phyloP scores from a whole-genome alignment of 2,113 vertebrate species.

The Rhegmatorhina hoffmannsi region DNA sequence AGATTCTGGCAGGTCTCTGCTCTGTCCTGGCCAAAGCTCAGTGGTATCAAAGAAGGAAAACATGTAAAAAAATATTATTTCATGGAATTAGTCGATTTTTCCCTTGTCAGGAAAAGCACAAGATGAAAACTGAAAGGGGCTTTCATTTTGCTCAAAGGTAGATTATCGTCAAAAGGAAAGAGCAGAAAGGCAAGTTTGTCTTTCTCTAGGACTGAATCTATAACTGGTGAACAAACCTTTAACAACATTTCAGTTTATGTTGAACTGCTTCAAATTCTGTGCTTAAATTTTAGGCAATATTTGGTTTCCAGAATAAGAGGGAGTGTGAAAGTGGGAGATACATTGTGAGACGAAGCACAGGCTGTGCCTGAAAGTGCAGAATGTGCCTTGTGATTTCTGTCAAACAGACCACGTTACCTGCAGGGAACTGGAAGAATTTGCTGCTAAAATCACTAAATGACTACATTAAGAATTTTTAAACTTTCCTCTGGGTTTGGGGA shows the following conservation, averaged over 20 bases:
- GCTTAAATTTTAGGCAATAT: neutral
- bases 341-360: neutral
- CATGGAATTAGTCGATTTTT: neutral
- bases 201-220: neutral
- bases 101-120: neutral
- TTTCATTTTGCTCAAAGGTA: neutral
- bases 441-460: neutral
- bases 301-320: neutral
- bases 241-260: neutral
- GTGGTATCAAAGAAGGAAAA: slow-evolving; percentile 22
- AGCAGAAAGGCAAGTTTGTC: neutral
- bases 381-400: neutral
- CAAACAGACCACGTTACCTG: neutral
- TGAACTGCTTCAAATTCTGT: neutral
- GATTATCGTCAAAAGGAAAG: neutral
- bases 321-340: neutral
- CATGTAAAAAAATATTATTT: slow-evolving; percentile 10
- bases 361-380: neutral
- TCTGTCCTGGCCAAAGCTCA: slow-evolving; percentile 39
- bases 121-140: neutral
- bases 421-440: neutral
- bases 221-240: neutral
- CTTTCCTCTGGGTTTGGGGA: neutral
- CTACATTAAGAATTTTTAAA: neutral
- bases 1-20: slow-evolving; percentile 20